A percentile compares a stretch with the other conserved stretches of the same genome.
Evolutionary conservation across 2,888 invertebrate species (phyloP).

Genomic region (Rhingia rostrata): DNA sequence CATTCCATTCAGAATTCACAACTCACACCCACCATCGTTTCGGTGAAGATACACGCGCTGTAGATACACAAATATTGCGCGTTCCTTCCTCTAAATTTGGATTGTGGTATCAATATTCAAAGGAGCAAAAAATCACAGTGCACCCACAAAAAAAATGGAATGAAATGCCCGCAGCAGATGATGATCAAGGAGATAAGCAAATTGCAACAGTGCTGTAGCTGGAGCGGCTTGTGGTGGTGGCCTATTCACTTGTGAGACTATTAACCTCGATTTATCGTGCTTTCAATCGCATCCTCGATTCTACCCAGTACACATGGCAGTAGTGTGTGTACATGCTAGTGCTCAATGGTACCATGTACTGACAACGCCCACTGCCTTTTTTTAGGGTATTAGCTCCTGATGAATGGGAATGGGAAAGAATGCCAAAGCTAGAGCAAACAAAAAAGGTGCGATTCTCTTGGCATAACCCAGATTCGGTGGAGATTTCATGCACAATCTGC

Average conservation of each 20-base stretch:
- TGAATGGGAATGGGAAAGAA: constrained; percentile 50
- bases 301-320: constrained; percentile 35
- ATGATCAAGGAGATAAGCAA: constrained; percentile 62
- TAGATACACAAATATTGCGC: constrained; percentile 10
- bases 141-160: constrained; percentile 11
- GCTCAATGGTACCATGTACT: neutral
- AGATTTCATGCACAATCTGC: constrained; percentile 7
- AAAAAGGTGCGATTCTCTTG: constrained; percentile 53
- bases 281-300: constrained; percentile 62
- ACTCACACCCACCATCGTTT: neutral
- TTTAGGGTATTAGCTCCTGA: constrained; percentile 29
- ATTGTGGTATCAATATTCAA: constrained; percentile 38
- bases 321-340: neutral
- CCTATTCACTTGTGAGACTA: constrained; percentile 62
- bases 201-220: constrained; percentile 57
- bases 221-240: constrained; percentile 49
- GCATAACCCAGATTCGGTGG: constrained; percentile 56
- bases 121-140: constrained; percentile 13
- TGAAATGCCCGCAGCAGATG: constrained; percentile 30
- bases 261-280: constrained; percentile 69
- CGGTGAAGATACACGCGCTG: neutral
- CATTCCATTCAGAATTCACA: neutral
- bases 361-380: constrained; percentile 24
- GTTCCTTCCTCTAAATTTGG: constrained; percentile 31
- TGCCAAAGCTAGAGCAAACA: neutral